Evolutionary conservation across 2,888 invertebrate species (phyloP), one percentile per base, ranked within the genome.

Genomic region (Stramonita haemastoma): DNA sequence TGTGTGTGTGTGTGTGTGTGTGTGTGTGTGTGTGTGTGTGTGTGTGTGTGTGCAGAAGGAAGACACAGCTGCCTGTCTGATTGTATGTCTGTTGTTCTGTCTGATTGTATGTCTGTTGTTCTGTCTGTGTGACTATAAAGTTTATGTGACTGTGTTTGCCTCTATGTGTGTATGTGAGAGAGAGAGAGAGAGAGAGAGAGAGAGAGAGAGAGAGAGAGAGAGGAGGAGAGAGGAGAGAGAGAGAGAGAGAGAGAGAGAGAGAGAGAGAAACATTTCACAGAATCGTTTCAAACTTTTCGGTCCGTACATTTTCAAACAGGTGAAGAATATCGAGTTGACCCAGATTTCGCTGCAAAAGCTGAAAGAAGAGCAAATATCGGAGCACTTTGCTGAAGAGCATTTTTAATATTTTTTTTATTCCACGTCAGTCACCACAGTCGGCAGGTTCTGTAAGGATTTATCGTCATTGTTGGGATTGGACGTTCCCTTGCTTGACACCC

Each of bases 1-100:
- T 66, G 66, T 66, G 66, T 66, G 66, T 66, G 66, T 66, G 66
- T 66, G 66, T 66, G 66, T 66, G 66, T 66, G 66, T 66, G 66
- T 66, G 66, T 66, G 66, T 66, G 66, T 66, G 66, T 66, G 66
- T 66, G 66, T 66, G 66, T 66, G 66, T 66, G 66, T 66, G 66
- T 26, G 13, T 13, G 66, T 13, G 66, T 13, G 66, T 66, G 66
- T 60, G 11, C 11, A 60, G 46, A n/a, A n/a, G n/a, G n/a, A n/a
- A n/a, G n/a, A n/a, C n/a, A n/a, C n/a, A n/a, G n/a, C n/a, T n/a
- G n/a, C n/a, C n/a, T n/a, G n/a, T n/a, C n/a, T n/a, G n/a, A n/a
- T n/a, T n/a, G n/a, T 60, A 19, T 66, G 66, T 66, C 6, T 66
- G 66, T 66, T 4, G 11, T 19, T 60, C 60, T 66, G 66, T 66